Evolutionary conservation across 2,888 invertebrate species (phyloP).

Genomic region (Harmothoe impar): DNA sequence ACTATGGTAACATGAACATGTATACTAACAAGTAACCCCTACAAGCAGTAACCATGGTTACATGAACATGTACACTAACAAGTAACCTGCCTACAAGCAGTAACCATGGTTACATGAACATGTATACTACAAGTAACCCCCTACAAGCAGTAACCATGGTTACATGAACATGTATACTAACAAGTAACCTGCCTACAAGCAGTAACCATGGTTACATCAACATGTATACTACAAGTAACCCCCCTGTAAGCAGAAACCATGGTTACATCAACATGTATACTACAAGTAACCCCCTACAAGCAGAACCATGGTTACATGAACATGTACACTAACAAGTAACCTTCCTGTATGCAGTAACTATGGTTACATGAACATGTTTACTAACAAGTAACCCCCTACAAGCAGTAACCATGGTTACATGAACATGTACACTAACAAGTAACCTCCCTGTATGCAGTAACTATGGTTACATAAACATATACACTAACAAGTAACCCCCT

Average conservation of each 20-base stretch:
- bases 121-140: not conserved
- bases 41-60: no score
- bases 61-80: not conserved
- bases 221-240: not conserved
- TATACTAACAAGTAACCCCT: not conserved
- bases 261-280: not conserved
- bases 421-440: not conserved
- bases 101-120: not conserved
- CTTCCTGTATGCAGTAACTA: no score
- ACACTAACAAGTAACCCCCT: conserved; percentile 50
- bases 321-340: conserved; percentile 57
- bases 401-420: not conserved
- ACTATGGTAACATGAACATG: not conserved
- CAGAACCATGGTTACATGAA: not conserved
- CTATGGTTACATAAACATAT: not conserved
- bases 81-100: not conserved
- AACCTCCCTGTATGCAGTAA: no score
- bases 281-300: no score
- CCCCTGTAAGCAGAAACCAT: not conserved
- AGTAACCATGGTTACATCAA: no score
- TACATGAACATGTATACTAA: not conserved
- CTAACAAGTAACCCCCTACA: not conserved
- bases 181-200: no score
- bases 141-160: no score
- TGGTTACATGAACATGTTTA: no score